Base-by-base conservation (phyloP, 1,140 invertebrate species). In the Calycopis cecrops region DNA sequence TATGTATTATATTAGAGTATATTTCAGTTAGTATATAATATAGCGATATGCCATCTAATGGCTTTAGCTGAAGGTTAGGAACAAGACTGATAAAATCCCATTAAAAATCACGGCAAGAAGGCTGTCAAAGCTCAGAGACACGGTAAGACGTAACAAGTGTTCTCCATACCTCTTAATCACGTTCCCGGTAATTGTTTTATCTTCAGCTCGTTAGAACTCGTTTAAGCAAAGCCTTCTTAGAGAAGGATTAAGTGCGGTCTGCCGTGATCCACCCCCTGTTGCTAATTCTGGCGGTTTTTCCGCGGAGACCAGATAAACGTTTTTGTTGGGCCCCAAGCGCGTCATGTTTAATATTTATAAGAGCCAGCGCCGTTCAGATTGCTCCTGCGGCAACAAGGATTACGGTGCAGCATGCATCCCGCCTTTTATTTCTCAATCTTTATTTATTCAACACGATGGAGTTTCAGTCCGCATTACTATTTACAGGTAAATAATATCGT, bases 211-310 rank as follows among this genome's bases (percentile, higher is more conserved):
- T 87, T 87, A 87, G 84, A 81, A 87, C 80, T 87, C 84, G 81
- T 85, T 87, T 87, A 85, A 87, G 84, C 76, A 87, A 85, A 87
- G 84, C 80, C 84, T 84, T 84, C 84, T 87, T 87, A 87, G 79
- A 76, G 81, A 82, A 83, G 81, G 84, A 87, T 87, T 87, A 85
- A 82, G 76, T 79, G 84, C 76, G 81, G 81, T 78, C 79, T 76
- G 74, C 79, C 76, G 76, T 83, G 85, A 87, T 85, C 81, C 77
- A 77, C 73, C 81, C 79, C 79, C 72, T 71, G 72, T 75, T 79
- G 81, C 81, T 87, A 87, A 87, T 87, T 85, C 79, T 76, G 74
- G 69, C 64, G 78, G 79, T 87, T 85, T 87, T 87, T 87, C 81
- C 70, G 71, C 71, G 70, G 70, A 78, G 78, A 74, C 73, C 76